Conservation (phyloP, 2,888 invertebrate species). For the Aporophyla nigra region DNA sequence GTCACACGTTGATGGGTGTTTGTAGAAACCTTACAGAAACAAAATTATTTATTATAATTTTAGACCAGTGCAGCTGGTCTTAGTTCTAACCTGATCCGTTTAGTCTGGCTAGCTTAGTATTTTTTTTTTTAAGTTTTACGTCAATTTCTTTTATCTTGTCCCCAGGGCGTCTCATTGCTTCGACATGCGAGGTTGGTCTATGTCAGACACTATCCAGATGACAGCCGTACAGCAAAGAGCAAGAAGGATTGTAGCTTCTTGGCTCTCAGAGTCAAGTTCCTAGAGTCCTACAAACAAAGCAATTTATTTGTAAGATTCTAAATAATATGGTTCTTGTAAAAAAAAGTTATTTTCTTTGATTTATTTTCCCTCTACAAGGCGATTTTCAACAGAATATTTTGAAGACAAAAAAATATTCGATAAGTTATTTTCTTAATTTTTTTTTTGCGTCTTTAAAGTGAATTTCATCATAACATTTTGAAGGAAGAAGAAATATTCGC, state of each 20-base stretch:
- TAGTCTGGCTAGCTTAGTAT: too few relatives aligned
- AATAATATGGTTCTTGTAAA: background rate
- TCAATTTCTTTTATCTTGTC: constrained; percentile 44
- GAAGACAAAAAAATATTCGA: background rate
- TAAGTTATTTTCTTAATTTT: too few relatives aligned
- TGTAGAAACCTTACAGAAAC: too few relatives aligned
- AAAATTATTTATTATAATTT: too few relatives aligned
- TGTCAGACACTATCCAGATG: constrained; percentile 84
- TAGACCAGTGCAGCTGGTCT: too few relatives aligned
- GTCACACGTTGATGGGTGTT: too few relatives aligned
- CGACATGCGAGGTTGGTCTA: constrained; percentile 83
- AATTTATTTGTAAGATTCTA: background rate
- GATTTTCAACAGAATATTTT: background rate
- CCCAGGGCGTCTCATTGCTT: constrained; percentile 87
- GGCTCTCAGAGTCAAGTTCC: constrained; percentile 73
- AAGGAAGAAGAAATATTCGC: background rate
- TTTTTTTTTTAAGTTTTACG: too few relatives aligned
- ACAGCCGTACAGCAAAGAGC: constrained; percentile 80
- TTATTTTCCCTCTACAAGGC: background rate
- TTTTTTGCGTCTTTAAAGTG: too few relatives aligned
- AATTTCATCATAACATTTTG: background rate
- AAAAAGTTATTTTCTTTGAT: background rate
- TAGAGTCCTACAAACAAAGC: background rate
- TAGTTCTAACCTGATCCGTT: too few relatives aligned
- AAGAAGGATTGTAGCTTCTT: constrained; percentile 79